These are phyloP conservation scores for Ceyx margarethae DNA, from an alignment of 2,113 vertebrate species.

Conservation along the genomic window DNA sequence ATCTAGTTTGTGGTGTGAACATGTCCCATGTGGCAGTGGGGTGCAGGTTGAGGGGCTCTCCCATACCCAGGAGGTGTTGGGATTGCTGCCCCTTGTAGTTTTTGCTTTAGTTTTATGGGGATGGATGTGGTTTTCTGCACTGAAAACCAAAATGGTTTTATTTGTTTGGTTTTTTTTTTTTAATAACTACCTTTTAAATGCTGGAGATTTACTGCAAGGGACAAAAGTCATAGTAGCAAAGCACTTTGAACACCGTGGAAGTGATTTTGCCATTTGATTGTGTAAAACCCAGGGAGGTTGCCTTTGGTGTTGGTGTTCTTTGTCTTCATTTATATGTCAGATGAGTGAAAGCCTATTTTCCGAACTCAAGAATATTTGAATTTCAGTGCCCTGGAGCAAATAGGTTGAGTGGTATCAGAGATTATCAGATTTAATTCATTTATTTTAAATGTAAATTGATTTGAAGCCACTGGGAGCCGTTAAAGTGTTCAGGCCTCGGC, in stretches of 20 bases:
- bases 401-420: conserved; percentile 61
- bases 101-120: fast-evolving
- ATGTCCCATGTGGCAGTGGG: too few species aligned
- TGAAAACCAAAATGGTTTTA: background rate
- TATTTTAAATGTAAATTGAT: conserved; percentile 70
- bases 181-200: background rate
- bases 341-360: background rate
- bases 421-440: conserved; percentile 68
- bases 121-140: background rate
- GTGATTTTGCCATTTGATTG: background rate
- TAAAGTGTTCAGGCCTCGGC: background rate
- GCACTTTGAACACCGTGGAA: fast-evolving
- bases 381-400: conserved; percentile 57
- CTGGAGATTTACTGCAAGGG: background rate
- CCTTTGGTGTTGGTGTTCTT: background rate
- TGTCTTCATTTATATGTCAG: background rate
- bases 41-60: background rate
- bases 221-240: background rate
- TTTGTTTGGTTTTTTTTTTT: background rate
- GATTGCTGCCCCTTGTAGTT: background rate
- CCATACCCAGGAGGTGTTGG: fast-evolving
- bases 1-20: background rate
- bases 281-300: background rate
- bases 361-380: conserved; percentile 47
- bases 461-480: conserved; percentile 49